Evolutionary conservation across 2,113 vertebrate genomes (phyloP).

Genomic region (Aphyosemion australe): DNA sequence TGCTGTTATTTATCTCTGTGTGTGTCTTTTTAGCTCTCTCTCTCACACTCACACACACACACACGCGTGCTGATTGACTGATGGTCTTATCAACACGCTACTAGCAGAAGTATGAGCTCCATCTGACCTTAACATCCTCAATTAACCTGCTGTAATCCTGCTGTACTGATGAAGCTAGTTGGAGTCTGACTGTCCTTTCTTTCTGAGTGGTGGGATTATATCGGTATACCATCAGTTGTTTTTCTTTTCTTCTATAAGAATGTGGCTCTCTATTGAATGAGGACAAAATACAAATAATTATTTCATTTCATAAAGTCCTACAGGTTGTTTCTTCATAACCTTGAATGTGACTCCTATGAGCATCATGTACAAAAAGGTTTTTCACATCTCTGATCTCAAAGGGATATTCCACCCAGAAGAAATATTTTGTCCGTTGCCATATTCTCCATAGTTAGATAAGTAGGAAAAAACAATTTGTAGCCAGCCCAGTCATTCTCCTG

Average conservation of each 20-base stretch:
- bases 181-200: conserved; percentile 9
- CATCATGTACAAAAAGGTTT: too few species aligned
- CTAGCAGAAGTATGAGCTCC: neutral
- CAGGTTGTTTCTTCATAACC: too few species aligned
- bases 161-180: conserved; percentile 20
- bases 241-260: neutral
- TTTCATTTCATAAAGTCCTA: too few species aligned
- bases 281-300: neutral
- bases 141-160: conserved; percentile 46
- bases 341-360: too few species aligned
- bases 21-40: neutral
- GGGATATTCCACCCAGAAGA: too few species aligned
- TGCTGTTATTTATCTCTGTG: neutral
- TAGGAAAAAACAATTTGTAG: too few species aligned
- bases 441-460: too few species aligned
- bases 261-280: neutral
- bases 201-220: conserved; percentile 12
- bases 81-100: conserved; percentile 36
- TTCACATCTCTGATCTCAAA: too few species aligned
- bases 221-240: neutral
- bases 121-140: conserved; percentile 40
- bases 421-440: too few species aligned
- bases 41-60: neutral
- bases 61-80: conserved; percentile 17
- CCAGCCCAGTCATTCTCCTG: too few species aligned